A percentile compares a stretch with the other conserved stretches of the same genome.
Evolutionary conservation across 2,113 vertebrate genomes (phyloP).

Genomic region (Rhinichthys klamathensis): DNA sequence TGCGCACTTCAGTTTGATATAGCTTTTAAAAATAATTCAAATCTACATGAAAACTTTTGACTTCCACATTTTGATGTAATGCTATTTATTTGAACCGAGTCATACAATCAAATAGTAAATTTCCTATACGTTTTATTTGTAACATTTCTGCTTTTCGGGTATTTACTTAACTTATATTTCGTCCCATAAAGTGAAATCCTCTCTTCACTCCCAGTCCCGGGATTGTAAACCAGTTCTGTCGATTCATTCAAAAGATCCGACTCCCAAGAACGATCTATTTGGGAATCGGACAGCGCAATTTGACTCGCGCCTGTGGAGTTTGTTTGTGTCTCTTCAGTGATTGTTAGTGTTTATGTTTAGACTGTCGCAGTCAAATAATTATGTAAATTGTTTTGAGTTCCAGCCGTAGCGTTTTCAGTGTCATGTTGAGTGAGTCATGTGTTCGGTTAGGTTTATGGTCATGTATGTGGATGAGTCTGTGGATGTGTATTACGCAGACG

Average conservation of each 20-base stretch:
- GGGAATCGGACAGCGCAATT: neutral
- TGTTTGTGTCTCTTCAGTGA: neutral
- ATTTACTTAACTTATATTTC: too few species aligned
- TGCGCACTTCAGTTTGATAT: neutral
- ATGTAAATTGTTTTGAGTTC: neutral
- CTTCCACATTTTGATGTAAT: neutral
- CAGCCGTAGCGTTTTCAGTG: neutral
- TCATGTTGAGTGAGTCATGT: neutral
- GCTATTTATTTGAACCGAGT: neutral
- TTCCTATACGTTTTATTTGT: neutral
- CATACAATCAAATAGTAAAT: neutral
- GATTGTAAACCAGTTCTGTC: neutral
- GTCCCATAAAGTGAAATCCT: too few species aligned
- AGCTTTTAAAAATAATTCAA: neutral
- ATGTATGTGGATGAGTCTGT: slow-evolving; percentile 83
- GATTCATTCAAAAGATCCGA: slow-evolving; percentile 4
- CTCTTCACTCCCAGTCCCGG: neutral
- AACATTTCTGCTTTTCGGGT: neutral
- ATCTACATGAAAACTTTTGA: neutral
- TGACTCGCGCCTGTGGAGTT: neutral
- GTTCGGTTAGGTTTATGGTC: slow-evolving; percentile 69
- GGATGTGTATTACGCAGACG: slow-evolving; percentile 76
- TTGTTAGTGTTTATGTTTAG: neutral
- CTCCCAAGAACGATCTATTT: neutral
- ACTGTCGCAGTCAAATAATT: neutral